Conservation (phyloP, 2,888 invertebrate species). For the Melolontha melolontha region DNA sequence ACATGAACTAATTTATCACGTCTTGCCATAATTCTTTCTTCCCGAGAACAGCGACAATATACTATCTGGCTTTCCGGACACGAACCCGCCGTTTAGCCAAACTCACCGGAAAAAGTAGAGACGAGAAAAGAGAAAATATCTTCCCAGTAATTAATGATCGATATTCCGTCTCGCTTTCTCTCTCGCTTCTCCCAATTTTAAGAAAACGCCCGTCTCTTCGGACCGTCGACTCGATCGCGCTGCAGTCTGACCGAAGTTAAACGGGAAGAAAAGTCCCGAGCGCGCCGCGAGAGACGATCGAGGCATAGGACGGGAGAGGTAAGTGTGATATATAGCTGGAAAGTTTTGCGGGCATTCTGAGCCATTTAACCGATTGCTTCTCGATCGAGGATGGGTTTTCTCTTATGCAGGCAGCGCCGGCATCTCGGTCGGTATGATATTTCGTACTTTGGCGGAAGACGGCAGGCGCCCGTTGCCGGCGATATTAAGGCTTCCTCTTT, state of each 20-base stretch:
- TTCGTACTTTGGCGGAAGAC: conserved; percentile 16
- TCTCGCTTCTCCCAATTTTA: neutral
- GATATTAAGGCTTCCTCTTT: conserved; percentile 35
- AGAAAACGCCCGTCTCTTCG: conserved; percentile 5
- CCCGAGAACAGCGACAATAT: conserved; percentile 7
- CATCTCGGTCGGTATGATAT: neutral
- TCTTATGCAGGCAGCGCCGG: conserved; percentile 3
- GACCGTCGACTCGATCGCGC: neutral
- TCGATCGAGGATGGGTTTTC: conserved; percentile 21
- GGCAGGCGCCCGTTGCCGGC: conserved; percentile 3
- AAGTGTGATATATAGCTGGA: conserved; percentile 31
- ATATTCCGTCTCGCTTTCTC: conserved; percentile 1
- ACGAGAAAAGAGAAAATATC: conserved; percentile 22
- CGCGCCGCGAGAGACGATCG: neutral
- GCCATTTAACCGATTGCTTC: conserved; percentile 36
- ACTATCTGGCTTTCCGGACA: conserved; percentile 17
- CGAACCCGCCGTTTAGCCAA: conserved; percentile 20
- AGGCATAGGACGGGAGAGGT: conserved; percentile 5
- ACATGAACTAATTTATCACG: conserved; percentile 21
- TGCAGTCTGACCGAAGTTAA: neutral
- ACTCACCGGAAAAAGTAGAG: conserved; percentile 16
- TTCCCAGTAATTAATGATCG: conserved; percentile 26
- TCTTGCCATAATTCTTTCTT: conserved; percentile 15
- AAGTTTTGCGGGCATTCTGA: conserved; percentile 36
- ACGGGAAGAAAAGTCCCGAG: neutral